Evolutionary conservation across 2,888 invertebrate genomes (phyloP).

Genomic region (Harmothoe impar): DNA sequence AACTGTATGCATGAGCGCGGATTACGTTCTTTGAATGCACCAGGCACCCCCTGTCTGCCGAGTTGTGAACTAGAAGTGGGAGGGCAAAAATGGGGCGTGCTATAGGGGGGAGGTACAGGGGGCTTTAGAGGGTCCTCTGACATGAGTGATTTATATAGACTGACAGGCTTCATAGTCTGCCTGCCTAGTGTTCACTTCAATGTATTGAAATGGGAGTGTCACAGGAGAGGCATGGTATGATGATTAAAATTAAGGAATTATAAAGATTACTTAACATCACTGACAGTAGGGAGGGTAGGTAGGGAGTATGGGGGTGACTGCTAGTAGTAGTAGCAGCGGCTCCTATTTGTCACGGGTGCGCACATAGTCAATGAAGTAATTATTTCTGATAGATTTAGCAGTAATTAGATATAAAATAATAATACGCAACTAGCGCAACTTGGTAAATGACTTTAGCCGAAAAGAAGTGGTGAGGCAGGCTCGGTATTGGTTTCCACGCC

Average conservation of each 20-base stretch:
- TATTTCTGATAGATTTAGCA: constrained; percentile 49
- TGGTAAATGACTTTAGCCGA: background rate
- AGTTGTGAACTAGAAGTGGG: background rate
- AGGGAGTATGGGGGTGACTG: too few species aligned
- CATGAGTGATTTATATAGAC: constrained; percentile 38
- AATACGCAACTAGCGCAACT: constrained; percentile 50
- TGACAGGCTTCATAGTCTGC: background rate
- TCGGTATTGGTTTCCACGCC: constrained; percentile 7
- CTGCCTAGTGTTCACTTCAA: background rate
- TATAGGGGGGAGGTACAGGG: constrained; percentile 5
- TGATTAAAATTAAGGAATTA: constrained; percentile 55
- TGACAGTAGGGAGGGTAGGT: background rate
- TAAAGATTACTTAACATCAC: constrained; percentile 41
- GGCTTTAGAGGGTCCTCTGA: background rate
- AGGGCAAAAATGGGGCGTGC: background rate
- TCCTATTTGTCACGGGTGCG: constrained; percentile 29
- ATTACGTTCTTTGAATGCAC: constrained; percentile 2
- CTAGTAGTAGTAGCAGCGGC: too few species aligned
- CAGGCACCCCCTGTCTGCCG: background rate
- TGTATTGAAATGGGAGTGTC: constrained; percentile 1
- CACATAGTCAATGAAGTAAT: constrained; percentile 41
- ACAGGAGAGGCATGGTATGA: constrained; percentile 27
- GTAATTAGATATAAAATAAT: constrained; percentile 54
- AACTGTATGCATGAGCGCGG: constrained; percentile 22
- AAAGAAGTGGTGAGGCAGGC: background rate